Percentiles rank a stretch among this genome's conserved stretches.
Evolutionary conservation across 2,113 vertebrate species (phyloP).

Genomic region (Campylomormyrus tamandua): DNA sequence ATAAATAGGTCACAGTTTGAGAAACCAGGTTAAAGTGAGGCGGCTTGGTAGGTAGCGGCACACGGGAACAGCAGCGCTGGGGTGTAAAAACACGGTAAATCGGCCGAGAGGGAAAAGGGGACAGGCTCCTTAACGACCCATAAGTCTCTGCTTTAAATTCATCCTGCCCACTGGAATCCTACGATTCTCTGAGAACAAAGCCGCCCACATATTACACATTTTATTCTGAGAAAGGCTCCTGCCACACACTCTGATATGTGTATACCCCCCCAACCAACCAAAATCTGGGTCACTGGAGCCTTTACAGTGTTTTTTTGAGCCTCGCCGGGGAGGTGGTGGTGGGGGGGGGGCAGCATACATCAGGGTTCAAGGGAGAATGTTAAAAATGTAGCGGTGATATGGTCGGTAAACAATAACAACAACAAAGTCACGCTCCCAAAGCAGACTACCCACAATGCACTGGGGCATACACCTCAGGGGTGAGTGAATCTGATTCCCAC

Average conservation of each 20-base stretch:
- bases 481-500: neutral
- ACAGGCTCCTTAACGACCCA: neutral
- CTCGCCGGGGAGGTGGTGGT: neutral
- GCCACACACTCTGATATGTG: neutral
- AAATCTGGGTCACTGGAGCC: neutral
- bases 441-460: neutral
- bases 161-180: neutral
- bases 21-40: slow-evolving; percentile 30
- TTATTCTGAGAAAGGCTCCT: neutral
- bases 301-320: neutral
- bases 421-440: neutral
- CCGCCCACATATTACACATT: neutral
- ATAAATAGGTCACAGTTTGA: slow-evolving; percentile 30
- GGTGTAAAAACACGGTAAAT: neutral
- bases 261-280: neutral
- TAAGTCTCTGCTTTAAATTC: neutral
- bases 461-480: neutral
- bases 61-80: neutral
- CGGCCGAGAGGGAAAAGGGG: neutral
- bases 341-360: neutral
- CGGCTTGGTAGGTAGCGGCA: neutral
- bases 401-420: neutral
- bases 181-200: neutral
- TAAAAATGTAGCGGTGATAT: neutral
- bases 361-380: neutral